phyloP scores from a whole-genome alignment of 2,797 vertebrate genomes.

The Hephaestus fuliginosus region DNA sequence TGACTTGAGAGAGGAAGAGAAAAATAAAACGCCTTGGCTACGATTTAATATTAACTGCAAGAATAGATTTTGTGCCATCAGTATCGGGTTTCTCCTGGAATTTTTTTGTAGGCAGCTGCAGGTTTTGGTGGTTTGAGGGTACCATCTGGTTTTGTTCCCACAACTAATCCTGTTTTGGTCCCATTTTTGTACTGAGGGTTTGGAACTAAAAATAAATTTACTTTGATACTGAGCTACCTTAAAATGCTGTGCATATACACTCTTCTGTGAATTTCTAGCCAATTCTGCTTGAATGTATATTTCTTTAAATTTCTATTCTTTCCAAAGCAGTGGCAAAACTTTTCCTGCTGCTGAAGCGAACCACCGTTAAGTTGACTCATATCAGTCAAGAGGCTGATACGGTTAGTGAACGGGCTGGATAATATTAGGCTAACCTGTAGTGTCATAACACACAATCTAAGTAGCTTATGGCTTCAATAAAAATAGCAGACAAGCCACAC shows the following conservation, averaged over 20 bases:
- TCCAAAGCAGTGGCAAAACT: slow-evolving; percentile 41
- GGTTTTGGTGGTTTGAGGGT: slow-evolving; percentile 31
- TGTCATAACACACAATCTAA: slow-evolving; percentile 66
- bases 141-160: slow-evolving; percentile 45
- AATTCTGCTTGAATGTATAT: slow-evolving; percentile 15
- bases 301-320: slow-evolving; percentile 27
- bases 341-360: slow-evolving; percentile 17
- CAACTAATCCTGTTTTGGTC: slow-evolving; percentile 39
- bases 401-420: slow-evolving; percentile 51
- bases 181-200: slow-evolving; percentile 21
- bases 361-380: slow-evolving; percentile 28
- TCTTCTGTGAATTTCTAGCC: background rate
- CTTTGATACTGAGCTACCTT: slow-evolving; percentile 35
- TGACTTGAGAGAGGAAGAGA: slow-evolving; percentile 54
- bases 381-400: slow-evolving; percentile 47
- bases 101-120: slow-evolving; percentile 35
- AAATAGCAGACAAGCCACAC: slow-evolving; percentile 68
- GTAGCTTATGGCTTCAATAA: slow-evolving; percentile 75
- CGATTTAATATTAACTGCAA: slow-evolving; percentile 60
- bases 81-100: slow-evolving; percentile 34
- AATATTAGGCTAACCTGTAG: slow-evolving; percentile 72
- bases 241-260: slow-evolving; percentile 5
- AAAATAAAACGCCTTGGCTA: slow-evolving; percentile 59
- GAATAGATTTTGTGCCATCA: slow-evolving; percentile 41
- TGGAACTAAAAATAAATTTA: slow-evolving; percentile 44